phyloP scores from a whole-genome alignment of 2,113 vertebrate species.

The Ovibos moschatus region DNA sequence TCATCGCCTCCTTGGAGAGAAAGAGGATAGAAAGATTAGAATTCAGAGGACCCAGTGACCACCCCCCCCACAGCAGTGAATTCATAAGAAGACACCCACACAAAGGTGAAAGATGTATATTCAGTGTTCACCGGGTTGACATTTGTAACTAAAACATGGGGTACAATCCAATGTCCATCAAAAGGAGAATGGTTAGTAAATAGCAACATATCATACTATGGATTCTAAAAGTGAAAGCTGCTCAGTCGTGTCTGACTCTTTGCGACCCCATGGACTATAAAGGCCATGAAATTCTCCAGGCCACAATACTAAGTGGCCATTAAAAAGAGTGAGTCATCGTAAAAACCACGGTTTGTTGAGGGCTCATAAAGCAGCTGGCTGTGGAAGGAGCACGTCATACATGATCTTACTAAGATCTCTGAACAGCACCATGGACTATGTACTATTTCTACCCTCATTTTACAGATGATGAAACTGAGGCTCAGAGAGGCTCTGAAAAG shows the following conservation, averaged over 20 bases:
- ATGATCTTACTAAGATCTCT: neutral
- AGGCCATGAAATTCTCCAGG: neutral
- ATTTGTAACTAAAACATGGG: neutral
- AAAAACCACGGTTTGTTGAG: neutral
- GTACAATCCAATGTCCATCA: neutral
- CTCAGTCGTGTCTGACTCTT: neutral
- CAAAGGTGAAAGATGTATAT: neutral
- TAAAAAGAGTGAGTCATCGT: neutral
- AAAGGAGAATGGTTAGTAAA: neutral
- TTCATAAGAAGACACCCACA: neutral
- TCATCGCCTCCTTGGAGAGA: conserved; percentile 57
- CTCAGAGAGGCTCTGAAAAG: neutral
- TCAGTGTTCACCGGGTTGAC: neutral
- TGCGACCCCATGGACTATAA: neutral
- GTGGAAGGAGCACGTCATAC: neutral
- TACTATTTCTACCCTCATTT: neutral
- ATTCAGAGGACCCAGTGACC: neutral
- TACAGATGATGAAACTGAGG: conserved; percentile 10
- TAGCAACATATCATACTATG: neutral
- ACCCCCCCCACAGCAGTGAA: neutral
- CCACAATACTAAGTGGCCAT: neutral
- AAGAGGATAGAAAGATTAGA: conserved; percentile 51
- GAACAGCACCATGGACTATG: neutral
- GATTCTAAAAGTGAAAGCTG: neutral
- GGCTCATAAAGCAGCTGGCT: neutral